Conservation (phyloP, 1,140 invertebrate genomes). For the Ladona fulva region DNA sequence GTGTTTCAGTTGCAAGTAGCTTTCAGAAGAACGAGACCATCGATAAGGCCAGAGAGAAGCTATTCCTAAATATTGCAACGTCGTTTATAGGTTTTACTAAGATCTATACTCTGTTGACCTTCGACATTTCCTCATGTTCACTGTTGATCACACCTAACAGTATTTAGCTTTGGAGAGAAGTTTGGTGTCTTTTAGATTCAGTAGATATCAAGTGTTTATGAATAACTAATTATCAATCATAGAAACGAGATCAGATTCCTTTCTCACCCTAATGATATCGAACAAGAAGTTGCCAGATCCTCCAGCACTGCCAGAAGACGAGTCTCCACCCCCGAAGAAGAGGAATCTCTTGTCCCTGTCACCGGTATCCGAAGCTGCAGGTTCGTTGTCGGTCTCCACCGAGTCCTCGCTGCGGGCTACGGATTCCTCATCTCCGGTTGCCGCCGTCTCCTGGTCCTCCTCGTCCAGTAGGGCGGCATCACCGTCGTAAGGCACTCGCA, state of each 20-base stretch:
- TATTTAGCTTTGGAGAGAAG: too few relatives aligned
- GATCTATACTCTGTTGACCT: too few relatives aligned
- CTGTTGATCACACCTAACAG: too few relatives aligned
- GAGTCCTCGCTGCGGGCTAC: neutral
- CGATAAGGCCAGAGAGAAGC: too few relatives aligned
- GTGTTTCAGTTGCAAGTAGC: too few relatives aligned
- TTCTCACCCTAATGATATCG: conserved; percentile 65
- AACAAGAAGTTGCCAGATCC: conserved; percentile 79
- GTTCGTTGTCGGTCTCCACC: conserved; percentile 38
- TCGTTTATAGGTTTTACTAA: too few relatives aligned
- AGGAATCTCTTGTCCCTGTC: conserved; percentile 71
- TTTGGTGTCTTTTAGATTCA: too few relatives aligned
- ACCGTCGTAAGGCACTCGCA: conserved; percentile 51
- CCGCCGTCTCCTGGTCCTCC: conserved; percentile 32
- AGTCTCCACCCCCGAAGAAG: conserved; percentile 46
- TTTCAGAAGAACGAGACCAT: too few relatives aligned
- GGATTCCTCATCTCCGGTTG: conserved; percentile 31
- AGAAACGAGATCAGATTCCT: neutral
- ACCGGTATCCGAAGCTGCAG: conserved; percentile 56
- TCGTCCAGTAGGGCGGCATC: conserved; percentile 25
- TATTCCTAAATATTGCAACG: too few relatives aligned
- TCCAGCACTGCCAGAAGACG: conserved; percentile 43
- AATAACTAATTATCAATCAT: too few relatives aligned
- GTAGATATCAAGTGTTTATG: too few relatives aligned
- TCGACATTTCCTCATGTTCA: too few relatives aligned